phyloP scores from a whole-genome alignment of 2,888 invertebrate species.

The Ligdia adustata region DNA sequence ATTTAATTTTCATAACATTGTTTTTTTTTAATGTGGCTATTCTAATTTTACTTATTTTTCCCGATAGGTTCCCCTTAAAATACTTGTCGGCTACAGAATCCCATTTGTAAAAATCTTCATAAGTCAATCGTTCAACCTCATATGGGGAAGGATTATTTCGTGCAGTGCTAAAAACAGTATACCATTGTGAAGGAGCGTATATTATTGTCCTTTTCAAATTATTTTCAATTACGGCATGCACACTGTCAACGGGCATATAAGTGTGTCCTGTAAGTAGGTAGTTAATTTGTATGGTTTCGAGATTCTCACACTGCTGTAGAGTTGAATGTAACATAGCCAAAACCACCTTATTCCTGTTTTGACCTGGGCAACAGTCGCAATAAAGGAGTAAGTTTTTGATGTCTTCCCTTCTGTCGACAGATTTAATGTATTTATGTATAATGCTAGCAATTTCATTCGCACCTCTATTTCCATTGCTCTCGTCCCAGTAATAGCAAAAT shows the following conservation, averaged over 20 bases:
- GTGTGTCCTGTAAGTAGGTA: not conserved
- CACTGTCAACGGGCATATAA: slow-evolving; percentile 12
- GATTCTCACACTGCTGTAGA: not conserved
- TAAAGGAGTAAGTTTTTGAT: not conserved
- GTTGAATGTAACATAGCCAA: not conserved
- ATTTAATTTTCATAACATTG: not conserved
- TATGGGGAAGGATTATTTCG: slow-evolving; percentile 13
- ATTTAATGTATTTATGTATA: not conserved
- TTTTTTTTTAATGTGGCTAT: no score
- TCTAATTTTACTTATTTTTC: no score
- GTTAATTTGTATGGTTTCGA: slow-evolving; percentile 3
- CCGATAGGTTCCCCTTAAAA: not conserved
- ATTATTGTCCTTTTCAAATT: slow-evolving; percentile 14
- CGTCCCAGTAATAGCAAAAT: no score
- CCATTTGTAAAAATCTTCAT: slow-evolving; percentile 22
- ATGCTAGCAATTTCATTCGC: slow-evolving; percentile 1
- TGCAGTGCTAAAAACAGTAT: slow-evolving; percentile 21
- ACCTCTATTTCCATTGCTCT: no score
- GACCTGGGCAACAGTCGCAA: not conserved
- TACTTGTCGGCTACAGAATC: slow-evolving; percentile 6
- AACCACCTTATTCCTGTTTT: not conserved
- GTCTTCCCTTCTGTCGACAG: not conserved
- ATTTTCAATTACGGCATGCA: not conserved
- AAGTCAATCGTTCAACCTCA: slow-evolving; percentile 14
- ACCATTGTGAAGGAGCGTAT: slow-evolving; percentile 19